These are phyloP conservation scores for Penelope pileata DNA, from an alignment of 2,113 vertebrate species.

Conservation along the genomic window DNA sequence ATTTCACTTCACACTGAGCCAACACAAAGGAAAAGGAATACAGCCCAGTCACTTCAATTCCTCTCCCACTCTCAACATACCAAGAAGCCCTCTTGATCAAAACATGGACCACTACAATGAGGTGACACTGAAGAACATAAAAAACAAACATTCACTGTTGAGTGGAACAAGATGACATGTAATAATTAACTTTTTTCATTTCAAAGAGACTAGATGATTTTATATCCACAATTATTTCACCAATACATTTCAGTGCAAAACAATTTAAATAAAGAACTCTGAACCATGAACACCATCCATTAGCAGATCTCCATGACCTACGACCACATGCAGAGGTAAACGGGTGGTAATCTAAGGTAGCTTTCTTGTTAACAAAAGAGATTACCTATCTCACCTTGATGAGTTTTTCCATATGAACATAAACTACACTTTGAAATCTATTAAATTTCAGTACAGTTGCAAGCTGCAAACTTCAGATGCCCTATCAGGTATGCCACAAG, in stretches of 20 bases:
- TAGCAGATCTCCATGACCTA: not conserved
- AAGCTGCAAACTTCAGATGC: not conserved
- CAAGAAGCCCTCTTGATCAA: not conserved
- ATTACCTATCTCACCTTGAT: not conserved
- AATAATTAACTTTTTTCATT: not conserved
- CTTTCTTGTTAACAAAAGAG: not conserved
- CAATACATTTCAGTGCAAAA: not conserved
- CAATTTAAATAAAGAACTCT: not conserved
- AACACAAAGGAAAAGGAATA: not conserved
- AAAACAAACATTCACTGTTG: not conserved
- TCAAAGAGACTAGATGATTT: not conserved
- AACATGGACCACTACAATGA: not conserved
- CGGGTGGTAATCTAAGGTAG: not conserved
- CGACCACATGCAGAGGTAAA: rapidly evolving
- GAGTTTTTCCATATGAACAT: not conserved
- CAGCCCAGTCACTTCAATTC: not conserved
- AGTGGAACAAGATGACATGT: not conserved
- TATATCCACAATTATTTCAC: not conserved
- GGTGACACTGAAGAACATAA: not conserved
- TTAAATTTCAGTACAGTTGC: not conserved
- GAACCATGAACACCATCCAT: not conserved
- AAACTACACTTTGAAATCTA: not conserved
- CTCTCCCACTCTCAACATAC: not conserved
- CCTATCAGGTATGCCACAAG: not conserved
- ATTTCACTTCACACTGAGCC: not conserved